Evolutionary conservation across 2,113 vertebrate genomes (phyloP), one percentile per base, ranked within the genome.

Genomic region (Anas platyrhynchos): DNA sequence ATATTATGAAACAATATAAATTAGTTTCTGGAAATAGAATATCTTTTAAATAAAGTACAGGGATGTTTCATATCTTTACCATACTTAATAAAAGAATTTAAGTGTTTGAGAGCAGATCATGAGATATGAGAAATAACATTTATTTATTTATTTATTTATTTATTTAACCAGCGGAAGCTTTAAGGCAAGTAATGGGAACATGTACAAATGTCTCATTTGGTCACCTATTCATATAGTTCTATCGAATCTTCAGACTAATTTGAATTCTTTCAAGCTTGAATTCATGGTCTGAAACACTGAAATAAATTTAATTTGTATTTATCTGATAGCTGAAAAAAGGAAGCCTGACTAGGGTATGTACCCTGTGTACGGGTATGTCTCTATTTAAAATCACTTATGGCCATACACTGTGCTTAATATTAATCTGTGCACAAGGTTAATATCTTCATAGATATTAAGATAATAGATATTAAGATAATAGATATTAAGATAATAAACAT

Each of bases 11-110:
- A 92, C 81, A 81, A 56, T 93, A 74, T 44, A 92, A 93, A 74
- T 90, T 83, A 68, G 81, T 79, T 79, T 32, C 85, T 92, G 89
- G 93, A 97, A 91, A 48, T 54, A 68, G 44, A 44, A 59, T 65
- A 55, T 69, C 96, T 91, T 86, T 66, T 61, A 91, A 92, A 77
- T 87, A 90, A 93, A 96, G 26, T 66, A 54, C 26, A 80, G 61
- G 52, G 63, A 81, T 94, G 89, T 84, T 93, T 97, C 72, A 68
- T 59, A 52, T 36, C 66, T 91, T 54, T 72, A 74, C 25, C 43
- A 54, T 83, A 41, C 79, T 48, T 78, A 69, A 48, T 54, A 50
- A 89, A 72, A 72, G 41, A 63, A 86, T 29, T 10, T 59, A 93
- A 58, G 32, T 74, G 36, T 55, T 34, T 74, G 94, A 91, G 85